phyloP scores from a whole-genome alignment of 2,888 invertebrate species.

The Lasioglossum malachurum region DNA sequence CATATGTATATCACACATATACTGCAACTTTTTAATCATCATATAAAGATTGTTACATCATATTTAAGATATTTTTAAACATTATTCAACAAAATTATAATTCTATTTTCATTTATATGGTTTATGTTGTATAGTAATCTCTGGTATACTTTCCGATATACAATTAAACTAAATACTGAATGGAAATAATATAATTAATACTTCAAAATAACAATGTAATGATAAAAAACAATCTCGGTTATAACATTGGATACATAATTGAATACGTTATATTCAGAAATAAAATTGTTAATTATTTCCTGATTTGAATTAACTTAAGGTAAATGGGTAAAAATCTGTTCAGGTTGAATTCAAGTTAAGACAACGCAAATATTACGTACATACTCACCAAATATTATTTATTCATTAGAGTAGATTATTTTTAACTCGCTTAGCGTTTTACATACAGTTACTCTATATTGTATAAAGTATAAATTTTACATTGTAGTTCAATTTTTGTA shows the following conservation, averaged over 20 bases:
- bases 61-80: neutral
- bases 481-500: neutral
- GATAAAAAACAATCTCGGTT: neutral
- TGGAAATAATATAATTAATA: neutral
- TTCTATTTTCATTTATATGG: neutral
- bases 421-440: neutral
- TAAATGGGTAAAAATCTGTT: no score
- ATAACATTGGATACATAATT: neutral
- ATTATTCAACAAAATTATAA: neutral
- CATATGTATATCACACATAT: neutral
- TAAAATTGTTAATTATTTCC: neutral
- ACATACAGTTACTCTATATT: neutral
- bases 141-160: neutral
- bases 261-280: neutral
- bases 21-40: constrained; percentile 16
- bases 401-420: neutral
- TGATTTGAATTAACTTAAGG: neutral
- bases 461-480: no score
- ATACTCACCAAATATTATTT: neutral
- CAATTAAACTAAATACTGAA: neutral
- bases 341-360: no score
- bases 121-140: neutral
- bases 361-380: no score
- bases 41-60: constrained; percentile 37
- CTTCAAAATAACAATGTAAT: neutral